Base-by-base conservation (phyloP, 2,113 vertebrate genomes). In the Myxocyprinus asiaticus region DNA sequence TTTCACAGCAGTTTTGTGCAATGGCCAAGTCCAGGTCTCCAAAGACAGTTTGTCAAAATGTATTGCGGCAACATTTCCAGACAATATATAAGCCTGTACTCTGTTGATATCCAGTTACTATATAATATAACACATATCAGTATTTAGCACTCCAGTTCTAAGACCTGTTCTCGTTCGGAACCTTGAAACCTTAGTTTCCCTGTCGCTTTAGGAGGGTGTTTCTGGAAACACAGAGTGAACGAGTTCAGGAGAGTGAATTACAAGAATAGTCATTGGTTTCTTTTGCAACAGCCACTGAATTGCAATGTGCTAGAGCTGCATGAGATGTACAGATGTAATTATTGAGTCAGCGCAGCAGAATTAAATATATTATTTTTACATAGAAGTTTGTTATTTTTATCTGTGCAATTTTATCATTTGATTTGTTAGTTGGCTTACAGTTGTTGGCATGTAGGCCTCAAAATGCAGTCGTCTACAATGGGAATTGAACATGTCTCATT, bases 1-100 rank as follows among this genome's bases (percentile, higher is more conserved):
- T 81, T 76, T 76, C 51, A 70, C 75, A 65, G 83, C 82, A 72
- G 83, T 87, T 85, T 78, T 71, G 85, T 89, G 80, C 84, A 87
- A 77, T 88, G 77, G 86, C 87, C 86, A 85, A 75, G 84, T 43
- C 47, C 43, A 84, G 88, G 87, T 89, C 88, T 82, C 77, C 72
- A 78, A 78, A 84, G 77, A 66, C 50, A 82, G 71, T 82, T 83
- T 74, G 51, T 76, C 64, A 78, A 67, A 75, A 78, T 82, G 58
- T 76, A 79, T 64, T 80, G 90, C 90, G 91, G 90, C 83, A 82
- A 85, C 88, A 79, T 83, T 83, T 79, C 83, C 82, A 63, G 74
- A 83, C 78, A 66, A 78, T 82, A 33, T 63, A 83, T 76, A 85
- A 43, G 78, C 85, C 77, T 73, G 73, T 77, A 14, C 78, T 82